These are phyloP conservation scores for Orthosia cruda DNA, from an alignment of 2,888 invertebrate species.

Conservation along the genomic window DNA sequence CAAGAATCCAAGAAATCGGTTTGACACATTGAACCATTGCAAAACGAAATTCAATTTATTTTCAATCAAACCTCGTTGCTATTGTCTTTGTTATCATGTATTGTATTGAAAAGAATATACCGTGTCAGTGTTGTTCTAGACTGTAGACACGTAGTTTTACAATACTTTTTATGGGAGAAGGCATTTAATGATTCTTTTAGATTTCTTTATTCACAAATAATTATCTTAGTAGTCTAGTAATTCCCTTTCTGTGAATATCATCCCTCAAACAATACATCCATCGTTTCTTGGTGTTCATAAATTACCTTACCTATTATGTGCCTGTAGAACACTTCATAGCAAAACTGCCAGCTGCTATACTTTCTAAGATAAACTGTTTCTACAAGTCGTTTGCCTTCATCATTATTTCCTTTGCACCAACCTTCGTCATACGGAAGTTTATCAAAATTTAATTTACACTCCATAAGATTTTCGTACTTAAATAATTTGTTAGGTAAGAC, in stretches of 20 bases:
- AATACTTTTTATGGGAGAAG: neutral
- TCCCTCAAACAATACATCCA: too few species aligned
- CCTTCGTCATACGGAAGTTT: too few species aligned
- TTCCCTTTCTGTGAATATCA: too few species aligned
- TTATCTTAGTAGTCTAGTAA: too few species aligned
- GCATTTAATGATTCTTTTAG: neutral
- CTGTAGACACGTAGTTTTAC: neutral
- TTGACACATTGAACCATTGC: constrained; percentile 48
- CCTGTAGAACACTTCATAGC: neutral
- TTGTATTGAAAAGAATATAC: constrained; percentile 14
- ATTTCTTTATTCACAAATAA: too few species aligned
- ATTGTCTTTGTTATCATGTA: constrained; percentile 37
- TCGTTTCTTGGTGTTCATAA: too few species aligned
- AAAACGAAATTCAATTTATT: constrained; percentile 65
- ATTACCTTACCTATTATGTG: neutral
- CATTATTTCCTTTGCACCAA: too few species aligned
- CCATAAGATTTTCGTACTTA: too few species aligned
- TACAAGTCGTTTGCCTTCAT: too few species aligned
- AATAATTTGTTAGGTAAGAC: too few species aligned
- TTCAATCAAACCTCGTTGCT: constrained; percentile 61
- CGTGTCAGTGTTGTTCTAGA: neutral
- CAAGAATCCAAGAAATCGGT: constrained; percentile 60
- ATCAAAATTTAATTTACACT: too few species aligned
- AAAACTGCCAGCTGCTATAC: neutral
- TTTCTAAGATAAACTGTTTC: too few species aligned